phyloP scores from a whole-genome alignment of 2,888 invertebrate species.

The Heliconius sara region DNA sequence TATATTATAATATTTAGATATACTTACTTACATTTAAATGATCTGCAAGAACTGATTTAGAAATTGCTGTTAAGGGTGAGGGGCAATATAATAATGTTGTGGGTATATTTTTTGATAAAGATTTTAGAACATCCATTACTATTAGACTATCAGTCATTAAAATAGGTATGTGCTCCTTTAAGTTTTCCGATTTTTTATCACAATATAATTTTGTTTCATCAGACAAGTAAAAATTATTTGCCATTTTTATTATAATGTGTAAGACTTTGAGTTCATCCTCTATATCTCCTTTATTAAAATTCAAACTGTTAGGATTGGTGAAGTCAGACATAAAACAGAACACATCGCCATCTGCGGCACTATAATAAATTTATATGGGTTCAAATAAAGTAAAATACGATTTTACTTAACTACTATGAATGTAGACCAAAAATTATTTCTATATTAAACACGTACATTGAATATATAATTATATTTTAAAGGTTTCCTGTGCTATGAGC shows the following conservation, averaged over 20 bases:
- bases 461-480: not conserved
- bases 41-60: constrained; percentile 64
- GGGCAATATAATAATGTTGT: constrained; percentile 65
- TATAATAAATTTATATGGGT: constrained; percentile 43
- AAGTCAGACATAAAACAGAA: constrained; percentile 71
- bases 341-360: constrained; percentile 71
- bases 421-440: not conserved
- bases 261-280: constrained; percentile 65
- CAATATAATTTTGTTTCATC: constrained; percentile 26
- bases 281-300: constrained; percentile 55
- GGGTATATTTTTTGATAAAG: constrained; percentile 63
- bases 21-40: constrained; percentile 60
- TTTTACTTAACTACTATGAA: not conserved
- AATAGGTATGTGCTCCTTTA: constrained; percentile 57
- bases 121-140: constrained; percentile 64
- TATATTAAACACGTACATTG: not conserved
- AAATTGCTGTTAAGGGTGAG: constrained; percentile 59
- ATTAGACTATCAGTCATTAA: constrained; percentile 72
- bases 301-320: constrained; percentile 64
- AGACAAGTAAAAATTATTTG: constrained; percentile 57
- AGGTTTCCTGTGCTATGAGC: not conserved
- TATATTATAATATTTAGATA: not conserved
- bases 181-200: not conserved
- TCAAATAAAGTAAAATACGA: not conserved
- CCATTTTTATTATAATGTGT: constrained; percentile 69